A percentile compares a stretch with the other conserved stretches of the same genome.
These are phyloP conservation scores for Folsomia candida DNA, from an alignment of 2,888 invertebrate species.

Conservation along the genomic window DNA sequence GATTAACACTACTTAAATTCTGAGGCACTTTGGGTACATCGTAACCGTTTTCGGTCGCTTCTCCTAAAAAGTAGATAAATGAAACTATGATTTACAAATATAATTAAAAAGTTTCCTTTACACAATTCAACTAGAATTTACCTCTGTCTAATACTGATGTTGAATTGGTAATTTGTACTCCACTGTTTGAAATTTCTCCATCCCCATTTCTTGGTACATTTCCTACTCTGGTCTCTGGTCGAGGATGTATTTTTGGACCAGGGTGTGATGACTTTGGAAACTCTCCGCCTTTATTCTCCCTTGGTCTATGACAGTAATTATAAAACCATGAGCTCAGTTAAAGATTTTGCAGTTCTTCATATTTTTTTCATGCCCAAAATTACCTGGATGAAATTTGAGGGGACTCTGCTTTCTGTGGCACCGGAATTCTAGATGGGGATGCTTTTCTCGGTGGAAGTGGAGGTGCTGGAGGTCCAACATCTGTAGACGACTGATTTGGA, in stretches of 20 bases:
- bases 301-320: too few relatives aligned
- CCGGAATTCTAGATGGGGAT: conserved; percentile 32
- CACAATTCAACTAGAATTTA: too few relatives aligned
- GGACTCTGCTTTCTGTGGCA: background rate
- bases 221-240: background rate
- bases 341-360: too few relatives aligned
- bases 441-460: conserved; percentile 45
- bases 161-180: background rate
- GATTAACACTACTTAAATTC: conserved; percentile 1
- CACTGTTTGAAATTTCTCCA: background rate
- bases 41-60: conserved; percentile 45
- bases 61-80: conserved; percentile 11
- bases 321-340: too few relatives aligned
- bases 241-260: background rate
- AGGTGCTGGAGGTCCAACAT: conserved; percentile 27
- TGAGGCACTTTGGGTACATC: conserved; percentile 32
- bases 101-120: too few relatives aligned
- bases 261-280: background rate
- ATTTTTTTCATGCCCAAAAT: too few relatives aligned
- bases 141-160: conserved; percentile 11
- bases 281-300: background rate
- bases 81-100: too few relatives aligned
- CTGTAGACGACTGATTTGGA: conserved; percentile 16
- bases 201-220: background rate
- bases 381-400: conserved; percentile 19